Evolutionary conservation across 2,888 invertebrate genomes (phyloP).

Genomic region (Polymixis flavicincta): DNA sequence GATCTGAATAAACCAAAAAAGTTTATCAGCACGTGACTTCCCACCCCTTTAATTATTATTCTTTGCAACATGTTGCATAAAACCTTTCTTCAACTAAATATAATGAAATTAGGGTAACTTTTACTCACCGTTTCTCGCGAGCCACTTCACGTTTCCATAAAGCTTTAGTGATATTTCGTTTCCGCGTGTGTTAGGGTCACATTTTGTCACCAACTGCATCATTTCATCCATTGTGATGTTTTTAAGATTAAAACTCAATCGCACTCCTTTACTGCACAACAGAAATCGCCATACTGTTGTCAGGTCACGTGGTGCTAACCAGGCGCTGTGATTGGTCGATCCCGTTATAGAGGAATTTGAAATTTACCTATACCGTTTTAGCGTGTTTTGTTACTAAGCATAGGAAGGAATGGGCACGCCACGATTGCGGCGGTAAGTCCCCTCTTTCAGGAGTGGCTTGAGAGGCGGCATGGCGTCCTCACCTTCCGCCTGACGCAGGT

Average conservation of each 20-base stretch:
- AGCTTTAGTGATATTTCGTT: neutral
- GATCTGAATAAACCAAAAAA: too few relatives aligned
- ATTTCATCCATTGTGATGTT: neutral
- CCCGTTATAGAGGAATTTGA: neutral
- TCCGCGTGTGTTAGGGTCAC: neutral
- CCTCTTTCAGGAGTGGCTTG: too few relatives aligned
- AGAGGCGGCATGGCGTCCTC: too few relatives aligned
- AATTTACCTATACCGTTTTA: neutral
- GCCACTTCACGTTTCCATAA: slow-evolving; percentile 4
- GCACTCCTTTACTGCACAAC: neutral
- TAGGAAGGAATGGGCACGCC: too few relatives aligned
- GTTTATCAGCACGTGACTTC: too few relatives aligned
- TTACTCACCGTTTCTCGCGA: slow-evolving; percentile 2
- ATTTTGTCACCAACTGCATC: neutral
- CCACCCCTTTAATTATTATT: too few relatives aligned
- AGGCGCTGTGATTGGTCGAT: neutral
- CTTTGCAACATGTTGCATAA: too few relatives aligned
- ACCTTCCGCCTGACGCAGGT: too few relatives aligned
- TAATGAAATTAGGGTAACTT: neutral
- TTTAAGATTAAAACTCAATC: slow-evolving; percentile 1
- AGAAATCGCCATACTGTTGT: neutral
- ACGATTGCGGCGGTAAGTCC: too few relatives aligned
- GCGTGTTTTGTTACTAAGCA: neutral
- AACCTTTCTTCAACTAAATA: too few relatives aligned
- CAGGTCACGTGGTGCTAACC: neutral